Evolutionary conservation across 2,113 vertebrate species (phyloP).

Genomic region (Nothoprocta perdicaria): DNA sequence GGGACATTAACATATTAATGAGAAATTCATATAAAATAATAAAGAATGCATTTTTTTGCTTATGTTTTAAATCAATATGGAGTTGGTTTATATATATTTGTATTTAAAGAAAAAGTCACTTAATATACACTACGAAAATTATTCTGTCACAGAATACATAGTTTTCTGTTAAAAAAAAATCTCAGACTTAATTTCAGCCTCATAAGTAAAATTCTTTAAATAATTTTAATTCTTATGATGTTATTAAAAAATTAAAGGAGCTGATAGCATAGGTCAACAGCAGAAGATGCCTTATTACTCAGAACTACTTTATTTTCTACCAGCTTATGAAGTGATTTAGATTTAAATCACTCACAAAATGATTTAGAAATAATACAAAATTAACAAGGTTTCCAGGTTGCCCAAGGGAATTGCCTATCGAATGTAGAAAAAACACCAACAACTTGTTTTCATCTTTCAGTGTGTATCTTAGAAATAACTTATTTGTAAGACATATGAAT

Average conservation of each 20-base stretch:
- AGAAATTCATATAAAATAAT: neutral
- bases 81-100: constrained; percentile 1
- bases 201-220: neutral
- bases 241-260: neutral
- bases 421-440: neutral
- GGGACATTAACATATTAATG: neutral
- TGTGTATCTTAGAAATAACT: neutral
- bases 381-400: neutral
- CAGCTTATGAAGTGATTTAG: neutral
- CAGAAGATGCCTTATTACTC: neutral
- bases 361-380: constrained; percentile 6
- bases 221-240: neutral
- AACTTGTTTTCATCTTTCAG: neutral
- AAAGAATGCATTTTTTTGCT: constrained; percentile 8
- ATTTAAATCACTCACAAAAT: neutral
- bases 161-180: neutral
- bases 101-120: neutral
- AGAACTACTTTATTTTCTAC: neutral
- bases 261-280: neutral
- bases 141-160: neutral
- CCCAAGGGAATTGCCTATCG: neutral
- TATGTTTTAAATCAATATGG: neutral
- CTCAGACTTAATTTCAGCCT: neutral
- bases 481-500: neutral
- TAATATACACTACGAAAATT: neutral